phyloP scores from a whole-genome alignment of 1,140 invertebrate species.

The Pseudomyrmex dendroicus region DNA sequence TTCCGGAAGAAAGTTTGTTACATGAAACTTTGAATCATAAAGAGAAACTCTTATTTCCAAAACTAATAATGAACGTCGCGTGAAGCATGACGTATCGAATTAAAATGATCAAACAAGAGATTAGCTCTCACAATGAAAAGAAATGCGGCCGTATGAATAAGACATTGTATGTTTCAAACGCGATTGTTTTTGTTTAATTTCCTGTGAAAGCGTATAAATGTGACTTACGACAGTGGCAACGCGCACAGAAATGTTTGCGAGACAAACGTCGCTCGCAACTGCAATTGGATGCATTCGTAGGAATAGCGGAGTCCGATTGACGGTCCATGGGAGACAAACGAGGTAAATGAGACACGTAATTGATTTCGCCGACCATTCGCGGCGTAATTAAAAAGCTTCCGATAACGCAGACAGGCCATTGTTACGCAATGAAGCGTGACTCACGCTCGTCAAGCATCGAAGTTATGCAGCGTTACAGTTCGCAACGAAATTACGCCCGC shows the following conservation, averaged over 20 bases:
- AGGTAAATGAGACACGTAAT: constrained; percentile 59
- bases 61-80: neutral
- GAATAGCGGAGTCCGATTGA: constrained; percentile 17
- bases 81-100: neutral
- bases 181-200: neutral
- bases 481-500: constrained; percentile 53
- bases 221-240: neutral
- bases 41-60: neutral
- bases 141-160: neutral
- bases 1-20: neutral
- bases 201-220: neutral
- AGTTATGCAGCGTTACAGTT: constrained; percentile 56
- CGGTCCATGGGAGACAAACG: constrained; percentile 32
- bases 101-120: neutral
- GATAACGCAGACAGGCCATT: constrained; percentile 49
- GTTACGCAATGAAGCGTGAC: constrained; percentile 53
- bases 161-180: too few species aligned
- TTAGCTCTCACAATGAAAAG: neutral
- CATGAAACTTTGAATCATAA: neutral
- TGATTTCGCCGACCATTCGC: constrained; percentile 48
- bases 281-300: constrained; percentile 2
- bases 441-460: constrained; percentile 48
- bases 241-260: neutral
- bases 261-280: neutral
- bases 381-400: constrained; percentile 58